These are phyloP conservation scores for Aphidius gifuensis DNA, from an alignment of 1,140 invertebrate genomes.

Conservation along the genomic window DNA sequence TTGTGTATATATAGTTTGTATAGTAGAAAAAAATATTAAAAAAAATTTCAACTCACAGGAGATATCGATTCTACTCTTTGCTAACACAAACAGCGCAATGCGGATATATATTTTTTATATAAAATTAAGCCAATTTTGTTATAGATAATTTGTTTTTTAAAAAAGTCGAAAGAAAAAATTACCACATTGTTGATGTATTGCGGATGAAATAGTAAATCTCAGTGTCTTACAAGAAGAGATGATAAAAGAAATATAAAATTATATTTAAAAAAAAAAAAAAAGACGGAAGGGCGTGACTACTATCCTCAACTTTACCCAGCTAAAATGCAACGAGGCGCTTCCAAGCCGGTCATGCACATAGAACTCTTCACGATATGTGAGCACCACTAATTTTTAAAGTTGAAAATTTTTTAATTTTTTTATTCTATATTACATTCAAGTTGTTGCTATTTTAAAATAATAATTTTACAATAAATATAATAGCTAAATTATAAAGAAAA, in stretches of 20 bases:
- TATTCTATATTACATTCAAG: too few relatives aligned
- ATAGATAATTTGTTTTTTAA: not conserved
- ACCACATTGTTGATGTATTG: not conserved
- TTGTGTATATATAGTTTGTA: not conserved
- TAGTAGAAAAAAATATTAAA: not conserved
- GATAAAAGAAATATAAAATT: conserved; percentile 5
- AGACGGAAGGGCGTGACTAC: conserved; percentile 24
- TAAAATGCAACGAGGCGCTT: conserved; percentile 10
- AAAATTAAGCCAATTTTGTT: too few relatives aligned
- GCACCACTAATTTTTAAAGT: too few relatives aligned
- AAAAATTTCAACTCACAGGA: not conserved
- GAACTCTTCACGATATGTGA: too few relatives aligned
- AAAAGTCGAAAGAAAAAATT: not conserved
- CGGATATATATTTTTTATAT: conserved; percentile 7
- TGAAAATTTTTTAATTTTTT: too few relatives aligned
- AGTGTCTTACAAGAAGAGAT: too few relatives aligned
- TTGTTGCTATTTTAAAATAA: too few relatives aligned
- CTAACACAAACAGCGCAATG: conserved; percentile 6
- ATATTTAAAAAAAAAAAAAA: conserved; percentile 1
- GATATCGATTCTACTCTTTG: conserved; percentile 3
- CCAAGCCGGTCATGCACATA: conserved; percentile 7
- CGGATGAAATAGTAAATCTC: not conserved
- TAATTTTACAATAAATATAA: too few relatives aligned
- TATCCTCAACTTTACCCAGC: conserved; percentile 5
- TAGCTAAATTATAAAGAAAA: too few relatives aligned